phyloP scores from a whole-genome alignment of 2,113 vertebrate species.

The Spea multiplicata region DNA sequence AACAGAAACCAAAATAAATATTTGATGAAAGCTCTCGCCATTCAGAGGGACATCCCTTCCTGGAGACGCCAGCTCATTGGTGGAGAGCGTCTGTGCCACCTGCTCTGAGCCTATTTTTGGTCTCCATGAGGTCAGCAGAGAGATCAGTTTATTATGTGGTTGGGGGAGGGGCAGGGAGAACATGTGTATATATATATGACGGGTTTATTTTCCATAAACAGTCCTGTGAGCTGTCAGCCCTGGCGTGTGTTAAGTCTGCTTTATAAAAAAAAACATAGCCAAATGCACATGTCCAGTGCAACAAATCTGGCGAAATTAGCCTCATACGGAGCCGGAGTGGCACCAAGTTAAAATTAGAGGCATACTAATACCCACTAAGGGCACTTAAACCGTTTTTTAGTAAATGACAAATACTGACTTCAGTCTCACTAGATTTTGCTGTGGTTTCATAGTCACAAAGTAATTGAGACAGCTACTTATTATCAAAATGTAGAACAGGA shows the following conservation, averaged over 20 bases:
- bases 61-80: constrained; percentile 24
- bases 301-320: too few species aligned
- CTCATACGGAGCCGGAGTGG: too few species aligned
- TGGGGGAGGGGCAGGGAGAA: constrained; percentile 3
- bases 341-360: neutral
- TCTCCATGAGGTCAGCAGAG: constrained; percentile 34
- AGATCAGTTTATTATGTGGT: constrained; percentile 14
- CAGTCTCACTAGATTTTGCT: too few species aligned
- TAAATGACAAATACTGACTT: too few species aligned
- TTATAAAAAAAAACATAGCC: neutral
- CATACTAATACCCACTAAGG: neutral
- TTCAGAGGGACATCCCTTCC: constrained; percentile 36
- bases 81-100: constrained; percentile 18
- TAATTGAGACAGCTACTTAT: too few species aligned
- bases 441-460: too few species aligned
- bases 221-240: constrained; percentile 2
- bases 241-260: constrained; percentile 11
- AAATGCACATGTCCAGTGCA: too few species aligned
- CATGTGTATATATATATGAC: constrained; percentile 14
- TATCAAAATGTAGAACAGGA: too few species aligned
- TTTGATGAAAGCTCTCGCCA: constrained; percentile 35
- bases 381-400: neutral
- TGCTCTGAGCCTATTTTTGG: constrained; percentile 41
- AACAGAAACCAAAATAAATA: constrained; percentile 44
- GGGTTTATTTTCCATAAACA: constrained; percentile 14